Evolutionary conservation across 2,797 vertebrate species (phyloP).

Genomic region (Megalops cyprinoides): DNA sequence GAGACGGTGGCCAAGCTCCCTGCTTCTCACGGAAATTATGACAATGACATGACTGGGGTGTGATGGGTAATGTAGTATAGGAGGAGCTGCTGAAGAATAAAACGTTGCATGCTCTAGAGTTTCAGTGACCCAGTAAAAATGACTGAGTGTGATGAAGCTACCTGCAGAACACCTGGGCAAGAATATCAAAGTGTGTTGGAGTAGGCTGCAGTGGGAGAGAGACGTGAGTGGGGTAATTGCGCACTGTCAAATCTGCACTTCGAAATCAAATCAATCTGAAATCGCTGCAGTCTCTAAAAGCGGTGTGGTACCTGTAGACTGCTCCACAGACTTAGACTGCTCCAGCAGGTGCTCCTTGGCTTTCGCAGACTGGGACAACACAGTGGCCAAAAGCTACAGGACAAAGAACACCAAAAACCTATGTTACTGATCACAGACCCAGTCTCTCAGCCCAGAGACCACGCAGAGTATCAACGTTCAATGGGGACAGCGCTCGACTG

Average conservation of each 20-base stretch:
- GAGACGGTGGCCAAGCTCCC: background rate
- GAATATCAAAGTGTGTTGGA: too few relatives aligned
- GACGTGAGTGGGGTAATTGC: too few relatives aligned
- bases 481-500: too few relatives aligned
- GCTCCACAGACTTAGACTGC: slow-evolving; percentile 87
- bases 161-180: too few relatives aligned
- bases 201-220: too few relatives aligned
- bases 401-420: slow-evolving; percentile 14
- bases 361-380: slow-evolving; percentile 94
- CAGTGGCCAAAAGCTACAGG: slow-evolving; percentile 90
- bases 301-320: slow-evolving; percentile 78
- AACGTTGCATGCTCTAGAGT: background rate
- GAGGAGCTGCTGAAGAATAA: background rate
- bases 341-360: slow-evolving; percentile 87
- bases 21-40: too few relatives aligned
- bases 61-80: slow-evolving; percentile 8
- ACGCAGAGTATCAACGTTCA: too few relatives aligned
- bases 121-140: background rate
- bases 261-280: too few relatives aligned
- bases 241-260: too few relatives aligned
- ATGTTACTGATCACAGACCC: too few relatives aligned
- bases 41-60: background rate
- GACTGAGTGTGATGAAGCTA: too few relatives aligned
- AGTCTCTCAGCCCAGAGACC: too few relatives aligned
- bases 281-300: slow-evolving; percentile 22